Evolutionary conservation across 2,113 vertebrate genomes (phyloP), one percentile per base, ranked within the genome.

Genomic region (Butorides virescens): DNA sequence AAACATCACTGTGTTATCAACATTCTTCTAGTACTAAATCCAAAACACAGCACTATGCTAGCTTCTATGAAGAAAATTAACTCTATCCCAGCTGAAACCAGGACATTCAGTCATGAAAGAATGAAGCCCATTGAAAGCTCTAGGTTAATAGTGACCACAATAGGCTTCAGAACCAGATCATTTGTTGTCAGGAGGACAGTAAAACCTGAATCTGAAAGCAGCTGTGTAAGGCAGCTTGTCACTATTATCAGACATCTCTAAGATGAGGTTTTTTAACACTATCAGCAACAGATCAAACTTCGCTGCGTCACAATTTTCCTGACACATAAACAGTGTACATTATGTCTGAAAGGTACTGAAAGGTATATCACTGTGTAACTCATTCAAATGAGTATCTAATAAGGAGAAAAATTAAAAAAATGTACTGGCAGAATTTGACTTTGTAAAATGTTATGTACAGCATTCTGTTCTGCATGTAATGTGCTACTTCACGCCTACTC

Each of bases 401-500:
- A 91, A 71, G 50, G 70, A 79, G 37, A 80, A 92, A 92, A 68
- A 27, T 1, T 23, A 0, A 15, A 42, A 78, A 90, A 80, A n/a
- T 58, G 26, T 79, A 36, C 58, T 86, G 50, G 42, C 75, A 86
- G 42, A 92, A 73, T 67, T 88, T 75, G 70, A 71, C 52, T 59
- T 63, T 49, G n/a, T 94, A 58, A 87, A 84, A 78, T 81, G 27
- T 77, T 86, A 90, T 85, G 52, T 85, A 77, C 76, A 88, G 47
- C 50, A 39, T 97, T 88, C 84, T 94, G 49, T 93, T 96, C 95
- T 94, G 83, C 90, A 96, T 93, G 82, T 94, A 55, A 79, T 92
- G 61, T 97, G 84, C 81, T 93, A 77, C 73, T 93, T 95, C 77
- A 96, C 10, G 3, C 81, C 93, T 92, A 89, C 90, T 78, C 37